Base-by-base conservation (phyloP, 2,888 invertebrate genomes). In the Meliscaeva auricollis region DNA sequence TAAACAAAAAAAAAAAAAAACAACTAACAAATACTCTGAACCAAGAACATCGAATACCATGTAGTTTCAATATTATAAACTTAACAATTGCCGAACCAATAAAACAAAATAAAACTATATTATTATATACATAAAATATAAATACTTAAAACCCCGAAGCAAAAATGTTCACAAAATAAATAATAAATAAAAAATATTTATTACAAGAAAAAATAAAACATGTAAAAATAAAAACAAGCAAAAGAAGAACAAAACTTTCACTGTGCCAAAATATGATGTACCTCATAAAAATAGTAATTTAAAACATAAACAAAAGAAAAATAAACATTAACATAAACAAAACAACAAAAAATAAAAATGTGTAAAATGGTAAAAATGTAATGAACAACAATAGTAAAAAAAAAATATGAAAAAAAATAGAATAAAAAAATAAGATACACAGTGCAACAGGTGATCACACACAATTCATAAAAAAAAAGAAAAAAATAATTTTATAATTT, bases 241-340 rank as follows among this genome's bases (percentile, higher is more conserved):
- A 90, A 92, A 92, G 90, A 91, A 92, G 91, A 92, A 92, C 89
- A 93, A 93, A 92, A 94, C 93, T 94, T 94, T 94, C 94, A 94
- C 94, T 95, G 95, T 95, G 95, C 95, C 95, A 95, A 95, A 92
- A 95, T 95, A 94, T 91, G 94, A 93, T 94, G 95, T 95, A 95
- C 95, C 95, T 95, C 95, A 95, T 94, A 93, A 94, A 87, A 87
- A 87, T 83, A 87, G 87, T 87, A 83, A 87, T 79, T 75, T 73
- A 69, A 87, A 81, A 30, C 58, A 41, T 35, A 41, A 75, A 70
- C 48, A 38, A 73, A 70, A 46, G n/a, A 22, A 48, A 66, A 35
- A 20, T 22, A 56, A 44, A 56, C 22, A 38, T 52, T n/a, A 38
- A 62, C 15, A 20, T 69, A 74, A 69, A 58, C 30, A 74, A 74